These are phyloP conservation scores for Acronicta aceris DNA, from an alignment of 2,888 invertebrate genomes.

Conservation along the genomic window DNA sequence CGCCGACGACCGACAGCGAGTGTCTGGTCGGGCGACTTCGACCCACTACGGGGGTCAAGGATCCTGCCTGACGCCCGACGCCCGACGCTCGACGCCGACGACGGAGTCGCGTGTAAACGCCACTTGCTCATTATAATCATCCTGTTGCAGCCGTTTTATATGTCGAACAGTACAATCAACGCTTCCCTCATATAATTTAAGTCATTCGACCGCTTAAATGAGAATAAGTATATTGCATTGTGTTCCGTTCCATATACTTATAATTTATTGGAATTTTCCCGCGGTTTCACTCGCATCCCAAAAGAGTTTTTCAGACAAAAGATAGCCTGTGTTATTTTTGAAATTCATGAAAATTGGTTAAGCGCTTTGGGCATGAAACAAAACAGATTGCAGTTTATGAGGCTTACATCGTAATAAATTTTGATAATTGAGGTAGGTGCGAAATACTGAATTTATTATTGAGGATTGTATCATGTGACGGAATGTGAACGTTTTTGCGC, in stretches of 20 bases:
- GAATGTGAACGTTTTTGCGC: conserved; percentile 31
- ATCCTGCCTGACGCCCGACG: conserved; percentile 59
- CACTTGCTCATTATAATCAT: conserved; percentile 59
- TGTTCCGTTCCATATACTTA: conserved; percentile 12
- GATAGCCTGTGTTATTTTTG: no score
- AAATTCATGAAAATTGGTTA: no score
- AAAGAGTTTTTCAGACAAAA: no score
- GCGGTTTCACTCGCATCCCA: no score
- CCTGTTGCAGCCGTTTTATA: conserved; percentile 47
- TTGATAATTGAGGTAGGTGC: background rate
- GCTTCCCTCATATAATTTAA: conserved; percentile 37
- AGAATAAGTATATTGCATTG: conserved; percentile 15
- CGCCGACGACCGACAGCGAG: conserved; percentile 67
- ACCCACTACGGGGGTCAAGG: conserved; percentile 75
- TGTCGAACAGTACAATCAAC: conserved; percentile 46
- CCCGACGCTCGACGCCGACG: conserved; percentile 50
- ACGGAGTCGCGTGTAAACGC: conserved; percentile 68
- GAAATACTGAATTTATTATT: conserved; percentile 24
- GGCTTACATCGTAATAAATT: no score
- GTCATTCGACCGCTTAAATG: conserved; percentile 27
- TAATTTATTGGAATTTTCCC: no score
- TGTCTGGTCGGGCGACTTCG: conserved; percentile 64
- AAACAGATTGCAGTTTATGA: no score
- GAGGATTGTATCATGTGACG: conserved; percentile 18
- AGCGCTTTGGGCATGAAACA: no score